Evolutionary conservation across 2,113 vertebrate genomes (phyloP), one percentile per base, ranked within the genome.

Genomic region (Rhombomys opimus): DNA sequence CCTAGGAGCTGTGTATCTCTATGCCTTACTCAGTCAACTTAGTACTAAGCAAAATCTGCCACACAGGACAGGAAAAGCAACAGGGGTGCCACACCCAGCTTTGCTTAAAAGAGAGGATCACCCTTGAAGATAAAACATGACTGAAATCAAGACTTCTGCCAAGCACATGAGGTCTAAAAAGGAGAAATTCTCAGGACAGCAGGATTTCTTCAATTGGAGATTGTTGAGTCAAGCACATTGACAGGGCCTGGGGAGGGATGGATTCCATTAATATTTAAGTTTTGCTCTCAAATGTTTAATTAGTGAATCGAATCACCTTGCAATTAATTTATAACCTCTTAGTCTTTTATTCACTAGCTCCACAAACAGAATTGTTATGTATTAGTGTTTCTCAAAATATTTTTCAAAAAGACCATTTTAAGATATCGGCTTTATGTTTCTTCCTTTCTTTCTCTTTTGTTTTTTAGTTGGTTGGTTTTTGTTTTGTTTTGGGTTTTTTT

Each of bases 301-400:
- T 86, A 87, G 90, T 81, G 38, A 57, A 89, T 52, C 77, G 59
- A 89, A 38, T 70, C 50, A 65, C 11, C n/a, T 41, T 1, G 30
- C 23, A 41, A 32, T 87, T 93, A 30, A 63, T 30, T 77, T n/a
- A 86, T n/a, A 5, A 65, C 76, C 30, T 92, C 59, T 67, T 30
- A 27, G 11, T 41, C 25, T 87, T 87, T 94, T 10, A 54, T 50
- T 63, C 46, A 81, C 59, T 75, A 81, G 15, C 2, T 12, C 5
- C 20, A 63, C 22, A 57, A 32, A 4, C 17, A 65, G 68, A 94
- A 89, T 61, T 88, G 46, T 52, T 84, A 46, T 6, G 32, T 12
- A 70, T 75, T 13, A 68, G 38, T 50, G 7, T 77, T 90, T 90
- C 52, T 72, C 38, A 87, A 92, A 95, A 85, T 78, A 80, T 41